Evolutionary conservation across 2,888 invertebrate genomes (phyloP), one percentile per base, ranked within the genome.

Genomic region (Eupithecia inturbata): DNA sequence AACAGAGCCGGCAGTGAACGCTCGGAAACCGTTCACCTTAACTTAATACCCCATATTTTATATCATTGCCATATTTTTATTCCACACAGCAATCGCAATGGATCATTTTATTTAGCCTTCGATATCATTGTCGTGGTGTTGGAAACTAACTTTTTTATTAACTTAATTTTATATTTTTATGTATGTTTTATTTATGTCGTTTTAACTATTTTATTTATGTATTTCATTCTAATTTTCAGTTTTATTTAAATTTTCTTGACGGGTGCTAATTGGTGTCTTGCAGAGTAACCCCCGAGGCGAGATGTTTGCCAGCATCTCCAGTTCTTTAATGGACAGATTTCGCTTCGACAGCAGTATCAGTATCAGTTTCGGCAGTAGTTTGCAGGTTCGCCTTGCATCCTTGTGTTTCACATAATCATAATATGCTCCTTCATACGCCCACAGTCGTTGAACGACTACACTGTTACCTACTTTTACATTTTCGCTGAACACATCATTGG

Each of bases 251-350:
- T 77, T 81, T 82, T 79, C 66, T 82, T 81, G 81, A 76, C 81
- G 78, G 80, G 80, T 86, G 82, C 81, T 81, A 26, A 71, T 84
- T 89, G 89, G 87, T 93, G 89, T 90, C 89, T 95, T 95, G 88
- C 95, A 96, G 96, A 96, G 95, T 92, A 96, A 96, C 89, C 95
- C 96, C 85, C 96, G 96, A 86, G 97, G 97, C 85, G 97, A 97
- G 95, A 97, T 97, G 95, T 97, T 96, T 90, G 97, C 97, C 83
- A 97, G 97, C 93, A 96, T 97, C 84, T 96, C 97, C 83, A 97
- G 96, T 83, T 97, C 97, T 78, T 95, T 97, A 92, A 96, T 97
- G 96, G 97, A 96, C 90, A 96, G 96, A 91, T 96, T 97, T 95
- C 96, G 96, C 87, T 96, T 97, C 93, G 96, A 96, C 92, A 96